Conservation (phyloP, 2,797 vertebrate genomes). For the Falco columbarius region DNA sequence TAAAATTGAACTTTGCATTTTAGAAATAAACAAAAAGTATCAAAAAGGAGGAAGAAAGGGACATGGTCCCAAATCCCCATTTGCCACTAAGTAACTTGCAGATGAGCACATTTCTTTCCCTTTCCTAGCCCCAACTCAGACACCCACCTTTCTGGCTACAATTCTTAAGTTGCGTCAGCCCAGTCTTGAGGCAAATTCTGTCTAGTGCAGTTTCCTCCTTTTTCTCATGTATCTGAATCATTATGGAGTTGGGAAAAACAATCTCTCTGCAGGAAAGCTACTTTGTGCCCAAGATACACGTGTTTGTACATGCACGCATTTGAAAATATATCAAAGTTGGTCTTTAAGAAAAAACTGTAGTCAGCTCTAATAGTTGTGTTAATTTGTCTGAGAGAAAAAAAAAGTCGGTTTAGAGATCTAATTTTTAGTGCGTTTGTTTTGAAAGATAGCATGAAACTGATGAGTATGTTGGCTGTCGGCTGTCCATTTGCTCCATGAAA, state of each 20-base stretch:
- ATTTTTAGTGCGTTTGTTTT: not conserved
- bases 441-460: not conserved
- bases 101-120: not conserved
- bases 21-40: not conserved
- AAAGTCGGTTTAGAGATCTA: not conserved
- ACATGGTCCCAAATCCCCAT: not conserved
- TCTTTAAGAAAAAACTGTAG: not conserved
- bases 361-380: not conserved
- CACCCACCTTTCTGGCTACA: slow-evolving; percentile 12
- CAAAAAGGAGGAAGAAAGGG: not conserved
- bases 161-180: not conserved
- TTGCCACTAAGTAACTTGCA: not conserved
- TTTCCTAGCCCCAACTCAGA: not conserved
- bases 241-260: not conserved
- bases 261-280: not conserved
- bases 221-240: not conserved
- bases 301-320: not conserved
- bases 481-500: not conserved
- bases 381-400: slow-evolving; percentile 32
- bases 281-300: not conserved
- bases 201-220: not conserved
- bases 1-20: not conserved
- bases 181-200: slow-evolving; percentile 40
- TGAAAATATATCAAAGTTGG: not conserved
- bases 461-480: not conserved